Evolutionary conservation across 2,113 vertebrate species (phyloP).

Genomic region (Corythornis madagascariensis): DNA sequence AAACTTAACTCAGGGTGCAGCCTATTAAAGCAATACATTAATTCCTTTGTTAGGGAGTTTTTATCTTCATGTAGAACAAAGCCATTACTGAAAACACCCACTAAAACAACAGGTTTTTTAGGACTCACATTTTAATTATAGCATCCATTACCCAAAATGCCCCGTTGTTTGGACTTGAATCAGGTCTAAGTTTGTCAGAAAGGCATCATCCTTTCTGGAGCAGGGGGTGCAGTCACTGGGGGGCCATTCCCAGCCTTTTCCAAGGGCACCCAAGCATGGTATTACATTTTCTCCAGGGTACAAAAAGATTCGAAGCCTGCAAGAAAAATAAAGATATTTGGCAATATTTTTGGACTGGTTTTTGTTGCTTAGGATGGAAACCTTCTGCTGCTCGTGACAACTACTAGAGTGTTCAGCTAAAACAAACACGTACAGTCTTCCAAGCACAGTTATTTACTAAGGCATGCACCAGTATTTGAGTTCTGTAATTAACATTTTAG

Average conservation of each 20-base stretch:
- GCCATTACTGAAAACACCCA: slow-evolving; percentile 65
- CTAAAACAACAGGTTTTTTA: slow-evolving; percentile 70
- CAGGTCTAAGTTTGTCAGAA: slow-evolving; percentile 47
- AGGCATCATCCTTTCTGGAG: background rate
- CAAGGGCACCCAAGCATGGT: background rate
- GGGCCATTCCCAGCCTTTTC: background rate
- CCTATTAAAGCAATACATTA: slow-evolving; percentile 75
- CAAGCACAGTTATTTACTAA: background rate
- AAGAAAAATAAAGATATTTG: background rate
- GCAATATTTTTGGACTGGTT: background rate
- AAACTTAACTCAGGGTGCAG: slow-evolving; percentile 73
- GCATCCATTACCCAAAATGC: slow-evolving; percentile 65
- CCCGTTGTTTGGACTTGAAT: slow-evolving; percentile 47
- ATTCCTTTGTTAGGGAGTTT: slow-evolving; percentile 74
- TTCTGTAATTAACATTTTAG: slow-evolving; percentile 61
- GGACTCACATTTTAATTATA: slow-evolving; percentile 64
- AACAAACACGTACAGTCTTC: background rate
- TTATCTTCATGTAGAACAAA: slow-evolving; percentile 75
- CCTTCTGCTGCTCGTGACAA: background rate
- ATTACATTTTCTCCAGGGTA: background rate
- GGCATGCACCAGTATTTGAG: background rate
- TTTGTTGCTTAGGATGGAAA: background rate
- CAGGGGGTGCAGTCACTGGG: background rate
- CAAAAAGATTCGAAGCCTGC: background rate
- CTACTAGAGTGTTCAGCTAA: background rate